Percentiles rank a stretch among this genome's conserved stretches.
Conservation (phyloP, 2,113 vertebrate species). For the Mastomys natalensis region DNA sequence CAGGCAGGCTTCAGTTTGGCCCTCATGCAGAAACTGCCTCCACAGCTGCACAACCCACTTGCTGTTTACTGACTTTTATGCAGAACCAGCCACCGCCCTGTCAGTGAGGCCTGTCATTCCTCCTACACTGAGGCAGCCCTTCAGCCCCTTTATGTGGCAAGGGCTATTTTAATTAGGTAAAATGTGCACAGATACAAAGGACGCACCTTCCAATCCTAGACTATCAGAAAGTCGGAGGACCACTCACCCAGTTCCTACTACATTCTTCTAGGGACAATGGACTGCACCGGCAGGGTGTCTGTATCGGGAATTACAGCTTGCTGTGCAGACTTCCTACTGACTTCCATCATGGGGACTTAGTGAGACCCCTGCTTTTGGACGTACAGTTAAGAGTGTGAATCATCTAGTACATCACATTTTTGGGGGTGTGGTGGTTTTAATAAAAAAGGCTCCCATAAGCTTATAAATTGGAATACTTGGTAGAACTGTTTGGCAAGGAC, state of each 20-base stretch:
- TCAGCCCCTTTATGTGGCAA: not conserved
- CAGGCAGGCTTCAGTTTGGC: too few relatives aligned
- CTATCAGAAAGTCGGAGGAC: not conserved
- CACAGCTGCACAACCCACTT: too few relatives aligned
- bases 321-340: not conserved
- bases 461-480: not conserved
- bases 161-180: conserved; percentile 22
- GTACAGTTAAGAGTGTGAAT: not conserved
- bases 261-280: not conserved
- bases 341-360: not conserved
- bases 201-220: not conserved
- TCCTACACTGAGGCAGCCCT: not conserved
- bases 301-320: not conserved
- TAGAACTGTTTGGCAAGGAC: not conserved
- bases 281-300: not conserved
- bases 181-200: not conserved
- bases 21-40: too few relatives aligned
- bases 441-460: not conserved
- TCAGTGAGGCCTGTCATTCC: too few relatives aligned
- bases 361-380: not conserved
- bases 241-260: not conserved
- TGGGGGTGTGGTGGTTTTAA: not conserved
- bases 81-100: too few relatives aligned
- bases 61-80: too few relatives aligned
- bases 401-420: not conserved